Conservation (phyloP, 2,797 vertebrate species). For the Gastrophryne carolinensis region DNA sequence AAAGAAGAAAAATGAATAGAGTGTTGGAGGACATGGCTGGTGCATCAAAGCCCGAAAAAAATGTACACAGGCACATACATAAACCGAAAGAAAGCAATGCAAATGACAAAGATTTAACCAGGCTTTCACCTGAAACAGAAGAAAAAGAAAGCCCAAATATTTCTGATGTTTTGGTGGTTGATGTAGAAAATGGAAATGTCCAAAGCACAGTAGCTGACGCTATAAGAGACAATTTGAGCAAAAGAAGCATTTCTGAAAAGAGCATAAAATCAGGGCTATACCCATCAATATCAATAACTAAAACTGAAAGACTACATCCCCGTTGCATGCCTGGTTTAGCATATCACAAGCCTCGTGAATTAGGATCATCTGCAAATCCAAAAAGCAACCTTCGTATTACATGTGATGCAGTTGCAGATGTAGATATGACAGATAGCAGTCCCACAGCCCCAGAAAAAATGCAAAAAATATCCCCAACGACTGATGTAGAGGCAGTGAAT, state of each 20-base stretch:
- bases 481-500: neutral
- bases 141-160: constrained; percentile 59
- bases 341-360: constrained; percentile 45
- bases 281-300: constrained; percentile 41
- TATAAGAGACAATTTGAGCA: neutral
- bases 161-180: constrained; percentile 77
- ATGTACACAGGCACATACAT: constrained; percentile 69
- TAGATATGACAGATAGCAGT: constrained; percentile 40
- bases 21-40: constrained; percentile 64
- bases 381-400: constrained; percentile 45
- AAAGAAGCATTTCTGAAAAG: neutral
- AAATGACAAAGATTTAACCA: constrained; percentile 63
- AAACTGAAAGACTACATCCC: constrained; percentile 47
- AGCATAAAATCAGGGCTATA: constrained; percentile 66
- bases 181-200: constrained; percentile 93
- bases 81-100: constrained; percentile 71
- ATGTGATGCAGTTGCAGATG: constrained; percentile 36
- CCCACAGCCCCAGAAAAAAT: neutral
- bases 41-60: constrained; percentile 64
- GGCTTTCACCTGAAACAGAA: constrained; percentile 57
- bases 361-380: constrained; percentile 21
- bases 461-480: neutral
- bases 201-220: constrained; percentile 64
- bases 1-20: constrained; percentile 72
- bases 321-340: constrained; percentile 48